Base-by-base conservation (phyloP, 2,797 vertebrate species). In the Rhinichthys osculus region DNA sequence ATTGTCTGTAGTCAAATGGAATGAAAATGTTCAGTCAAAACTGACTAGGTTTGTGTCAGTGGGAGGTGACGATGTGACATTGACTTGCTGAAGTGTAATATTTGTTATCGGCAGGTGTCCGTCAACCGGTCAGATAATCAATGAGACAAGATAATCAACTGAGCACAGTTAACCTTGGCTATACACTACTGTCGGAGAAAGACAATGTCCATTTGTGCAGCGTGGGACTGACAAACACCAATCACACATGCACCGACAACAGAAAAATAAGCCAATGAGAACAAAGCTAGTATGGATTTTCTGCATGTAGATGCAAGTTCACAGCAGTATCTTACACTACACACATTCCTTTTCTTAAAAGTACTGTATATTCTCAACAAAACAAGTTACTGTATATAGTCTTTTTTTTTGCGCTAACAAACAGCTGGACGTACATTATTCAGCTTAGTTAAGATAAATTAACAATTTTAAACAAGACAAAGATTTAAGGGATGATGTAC, bases 101-200 rank as follows among this genome's bases (percentile, higher is more conserved):
- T 85, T 52, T 42, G 77, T 70, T 64, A 85, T 85, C 30, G 69
- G 69, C 84, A 85, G 69, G 69, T 85, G 77, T 85, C 84, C 27
- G 33, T 85, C 77, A 80, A 66, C 67, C 1, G 11, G 84, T 73
- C 77, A 80, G 77, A 80, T 80, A 73, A 80, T 80, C 77, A 27
- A 73, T 85, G 30, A 72, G 77, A 72, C 54, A 62, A 72, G 40
- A 79, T 85, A 73, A 80, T 80, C 84, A 85, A 85, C 38, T 19
- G 5, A 85, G 47, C 40, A 64, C 40, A 50, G 72, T 71, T 85
- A 80, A 85, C 84, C 76, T 85, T 85, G 84, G 40, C 54, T 72
- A 80, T 71, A 71, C 47, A 57, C 54, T 71, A 21, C 52, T 57
- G 69, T n/a, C 44, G 1, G 72, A 52, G 72, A 84, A 66, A 79